A percentile compares a stretch with the other conserved stretches of the same genome.
Conservation (phyloP, 2,888 invertebrate species). For the Cataglyphis cursor region DNA sequence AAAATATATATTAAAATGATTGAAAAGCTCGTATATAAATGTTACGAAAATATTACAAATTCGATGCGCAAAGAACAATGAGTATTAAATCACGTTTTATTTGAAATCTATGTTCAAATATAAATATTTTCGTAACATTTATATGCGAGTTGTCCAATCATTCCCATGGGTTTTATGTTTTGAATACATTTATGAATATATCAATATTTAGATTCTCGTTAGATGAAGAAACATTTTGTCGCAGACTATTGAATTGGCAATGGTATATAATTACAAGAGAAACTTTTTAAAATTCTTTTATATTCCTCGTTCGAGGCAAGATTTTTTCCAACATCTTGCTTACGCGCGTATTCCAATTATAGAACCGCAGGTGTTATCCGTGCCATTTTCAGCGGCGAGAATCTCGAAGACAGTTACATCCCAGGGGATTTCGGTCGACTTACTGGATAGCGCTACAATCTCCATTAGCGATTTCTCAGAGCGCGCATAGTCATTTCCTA, state of each 20-base stretch:
- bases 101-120: neutral
- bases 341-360: conserved; percentile 61
- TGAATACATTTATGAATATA: neutral
- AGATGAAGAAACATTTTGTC: neutral
- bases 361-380: conserved; percentile 28
- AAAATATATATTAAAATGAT: neutral
- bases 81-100: conserved; percentile 12
- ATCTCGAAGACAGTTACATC: conserved; percentile 74
- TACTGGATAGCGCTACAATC: conserved; percentile 74
- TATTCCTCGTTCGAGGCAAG: neutral
- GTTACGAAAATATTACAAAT: conserved; percentile 19
- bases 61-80: neutral
- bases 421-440: conserved; percentile 68
- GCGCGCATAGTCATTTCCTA: conserved; percentile 72
- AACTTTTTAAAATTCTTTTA: neutral
- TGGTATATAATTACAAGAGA: conserved; percentile 4
- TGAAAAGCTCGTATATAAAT: conserved; percentile 18
- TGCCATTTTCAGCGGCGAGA: conserved; percentile 56
- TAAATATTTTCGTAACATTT: conserved; percentile 27
- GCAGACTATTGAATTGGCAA: neutral
- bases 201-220: neutral
- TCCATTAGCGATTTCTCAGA: conserved; percentile 78
- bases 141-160: conserved; percentile 58
- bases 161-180: conserved; percentile 1
- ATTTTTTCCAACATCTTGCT: conserved; percentile 15